phyloP scores from a whole-genome alignment of 2,888 invertebrate genomes.

The Acrobeloides nanus region DNA sequence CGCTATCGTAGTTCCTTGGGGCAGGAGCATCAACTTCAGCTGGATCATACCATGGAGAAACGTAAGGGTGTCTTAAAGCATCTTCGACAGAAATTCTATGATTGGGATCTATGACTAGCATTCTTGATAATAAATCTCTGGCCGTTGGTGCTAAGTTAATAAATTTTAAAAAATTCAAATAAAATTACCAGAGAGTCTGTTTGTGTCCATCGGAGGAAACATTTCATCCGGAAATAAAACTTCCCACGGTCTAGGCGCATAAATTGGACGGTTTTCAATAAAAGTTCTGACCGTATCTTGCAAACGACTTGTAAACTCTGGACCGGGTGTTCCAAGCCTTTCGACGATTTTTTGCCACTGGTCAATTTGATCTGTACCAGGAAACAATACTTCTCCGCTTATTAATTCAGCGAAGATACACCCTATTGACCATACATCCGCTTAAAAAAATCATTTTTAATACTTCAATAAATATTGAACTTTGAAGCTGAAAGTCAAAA shows the following conservation, averaged over 20 bases:
- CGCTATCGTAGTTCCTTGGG: slow-evolving; percentile 93
- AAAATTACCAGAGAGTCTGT: not conserved
- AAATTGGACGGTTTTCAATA: slow-evolving; percentile 76
- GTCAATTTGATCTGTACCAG: slow-evolving; percentile 22
- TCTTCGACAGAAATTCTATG: slow-evolving; percentile 95
- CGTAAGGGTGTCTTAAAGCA: slow-evolving; percentile 90
- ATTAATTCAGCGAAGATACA: not conserved
- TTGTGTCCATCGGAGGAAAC: slow-evolving; percentile 91
- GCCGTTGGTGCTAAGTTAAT: slow-evolving; percentile 71
- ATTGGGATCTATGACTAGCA: slow-evolving; percentile 98
- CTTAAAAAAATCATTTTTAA: not conserved
- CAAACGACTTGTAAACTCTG: slow-evolving; percentile 31
- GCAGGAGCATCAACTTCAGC: slow-evolving; percentile 95
- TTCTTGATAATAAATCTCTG: slow-evolving; percentile 87
- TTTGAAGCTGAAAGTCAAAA: not conserved
- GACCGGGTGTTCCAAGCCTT: slow-evolving; percentile 34
- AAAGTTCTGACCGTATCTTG: slow-evolving; percentile 73
- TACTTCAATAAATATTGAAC: not conserved
- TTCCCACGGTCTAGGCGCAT: slow-evolving; percentile 18
- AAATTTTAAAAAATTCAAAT: slow-evolving; percentile 13
- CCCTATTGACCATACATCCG: not conserved
- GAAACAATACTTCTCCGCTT: not conserved
- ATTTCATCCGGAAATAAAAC: slow-evolving; percentile 72
- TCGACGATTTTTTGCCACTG: slow-evolving; percentile 53
- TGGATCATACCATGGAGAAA: slow-evolving; percentile 99